phyloP scores from a whole-genome alignment of 2,113 vertebrate genomes.

The Cyanoderma ruficeps region DNA sequence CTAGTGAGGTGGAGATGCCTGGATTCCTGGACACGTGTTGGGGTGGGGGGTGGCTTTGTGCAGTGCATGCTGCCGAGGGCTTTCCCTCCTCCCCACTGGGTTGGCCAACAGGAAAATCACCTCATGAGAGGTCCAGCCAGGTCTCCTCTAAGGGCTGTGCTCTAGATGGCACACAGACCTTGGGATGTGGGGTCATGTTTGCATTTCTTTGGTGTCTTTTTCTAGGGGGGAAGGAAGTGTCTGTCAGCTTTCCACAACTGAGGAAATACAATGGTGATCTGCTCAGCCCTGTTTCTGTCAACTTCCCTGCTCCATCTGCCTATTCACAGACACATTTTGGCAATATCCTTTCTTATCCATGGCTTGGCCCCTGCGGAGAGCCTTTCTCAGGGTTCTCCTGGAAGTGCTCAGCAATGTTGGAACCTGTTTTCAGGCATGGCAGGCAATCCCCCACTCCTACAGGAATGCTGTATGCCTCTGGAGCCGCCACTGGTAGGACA shows the following conservation, averaged over 20 bases:
- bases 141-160: not conserved
- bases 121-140: not conserved
- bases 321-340: not conserved
- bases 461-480: not conserved
- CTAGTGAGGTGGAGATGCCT: not conserved
- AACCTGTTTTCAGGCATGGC: not conserved
- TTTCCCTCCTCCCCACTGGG: not conserved
- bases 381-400: not conserved
- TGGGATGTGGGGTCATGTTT: not conserved
- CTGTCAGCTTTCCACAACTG: not conserved
- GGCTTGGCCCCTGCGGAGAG: not conserved
- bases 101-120: not conserved
- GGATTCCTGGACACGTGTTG: fast-evolving
- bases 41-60: not conserved
- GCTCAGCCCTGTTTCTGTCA: not conserved
- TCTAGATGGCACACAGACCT: not conserved
- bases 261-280: not conserved
- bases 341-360: not conserved
- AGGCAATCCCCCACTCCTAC: not conserved
- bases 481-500: not conserved
- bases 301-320: fast-evolving
- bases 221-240: not conserved
- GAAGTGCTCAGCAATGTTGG: not conserved
- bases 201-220: not conserved
- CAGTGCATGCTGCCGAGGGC: fast-evolving